A percentile compares a stretch with the other conserved stretches of the same genome.
These are phyloP conservation scores for Sardina pilchardus DNA, from an alignment of 2,113 vertebrate genomes.

Conservation along the genomic window DNA sequence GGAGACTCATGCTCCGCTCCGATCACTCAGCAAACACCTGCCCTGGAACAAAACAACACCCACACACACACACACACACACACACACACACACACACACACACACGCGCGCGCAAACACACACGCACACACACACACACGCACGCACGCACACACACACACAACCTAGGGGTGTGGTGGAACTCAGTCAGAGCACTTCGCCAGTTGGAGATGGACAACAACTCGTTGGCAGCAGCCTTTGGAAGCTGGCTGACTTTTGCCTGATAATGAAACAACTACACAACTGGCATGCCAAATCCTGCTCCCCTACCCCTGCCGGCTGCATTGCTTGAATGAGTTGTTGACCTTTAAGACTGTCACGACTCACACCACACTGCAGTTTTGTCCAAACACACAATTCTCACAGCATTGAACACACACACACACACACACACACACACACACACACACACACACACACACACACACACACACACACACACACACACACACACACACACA, in stretches of 20 bases:
- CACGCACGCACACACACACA: neutral
- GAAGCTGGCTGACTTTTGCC: neutral
- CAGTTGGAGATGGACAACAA: neutral
- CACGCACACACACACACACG: neutral
- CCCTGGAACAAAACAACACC: neutral
- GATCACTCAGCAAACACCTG: neutral
- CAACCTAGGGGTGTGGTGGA: neutral
- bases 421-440: neutral
- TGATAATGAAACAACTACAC: constrained; percentile 3
- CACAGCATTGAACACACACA: neutral
- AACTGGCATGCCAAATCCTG: neutral
- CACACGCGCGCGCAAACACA: neutral
- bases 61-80: neutral
- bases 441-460: neutral
- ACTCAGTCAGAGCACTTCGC: neutral
- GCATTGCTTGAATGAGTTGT: neutral
- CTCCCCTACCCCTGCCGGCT: neutral
- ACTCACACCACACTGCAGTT: neutral
- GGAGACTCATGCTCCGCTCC: neutral
- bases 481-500: constrained; percentile 19
- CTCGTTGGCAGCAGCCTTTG: neutral
- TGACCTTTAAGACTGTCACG: neutral
- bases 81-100: neutral
- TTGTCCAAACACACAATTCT: neutral
- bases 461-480: constrained; percentile 19